Conservation (phyloP, 2,888 invertebrate genomes). For the Pollenia angustigena region DNA sequence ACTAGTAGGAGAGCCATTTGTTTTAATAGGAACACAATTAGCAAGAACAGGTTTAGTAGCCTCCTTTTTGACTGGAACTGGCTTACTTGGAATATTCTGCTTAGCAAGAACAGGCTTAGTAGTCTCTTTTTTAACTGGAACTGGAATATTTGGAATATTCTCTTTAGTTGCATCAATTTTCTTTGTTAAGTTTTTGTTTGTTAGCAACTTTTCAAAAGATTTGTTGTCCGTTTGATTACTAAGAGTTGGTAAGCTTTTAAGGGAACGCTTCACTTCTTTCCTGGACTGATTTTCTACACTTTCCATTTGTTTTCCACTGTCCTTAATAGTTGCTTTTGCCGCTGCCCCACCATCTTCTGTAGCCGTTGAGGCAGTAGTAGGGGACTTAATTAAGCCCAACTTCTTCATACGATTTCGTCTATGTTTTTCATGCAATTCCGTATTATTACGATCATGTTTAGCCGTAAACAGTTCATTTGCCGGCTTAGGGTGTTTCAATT, state of each 20-base stretch:
- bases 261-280: background rate
- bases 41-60: background rate
- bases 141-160: background rate
- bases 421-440: slow-evolving; percentile 64
- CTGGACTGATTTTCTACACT: background rate
- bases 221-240: background rate
- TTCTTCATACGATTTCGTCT: slow-evolving; percentile 71
- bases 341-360: no score
- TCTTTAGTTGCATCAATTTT: background rate
- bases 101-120: no score
- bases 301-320: background rate
- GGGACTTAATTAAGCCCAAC: slow-evolving; percentile 48
- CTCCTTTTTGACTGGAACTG: background rate
- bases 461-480: slow-evolving; percentile 50
- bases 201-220: background rate
- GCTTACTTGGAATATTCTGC: no score
- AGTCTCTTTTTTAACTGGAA: background rate
- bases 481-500: slow-evolving; percentile 16
- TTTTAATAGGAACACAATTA: background rate
- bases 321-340: background rate
- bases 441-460: slow-evolving; percentile 46
- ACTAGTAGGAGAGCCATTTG: background rate
- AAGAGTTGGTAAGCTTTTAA: background rate
- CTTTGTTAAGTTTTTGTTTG: background rate
- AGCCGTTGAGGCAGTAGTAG: background rate